phyloP scores from a whole-genome alignment of 2,113 vertebrate species.

The Brachypodius melanocephalos region DNA sequence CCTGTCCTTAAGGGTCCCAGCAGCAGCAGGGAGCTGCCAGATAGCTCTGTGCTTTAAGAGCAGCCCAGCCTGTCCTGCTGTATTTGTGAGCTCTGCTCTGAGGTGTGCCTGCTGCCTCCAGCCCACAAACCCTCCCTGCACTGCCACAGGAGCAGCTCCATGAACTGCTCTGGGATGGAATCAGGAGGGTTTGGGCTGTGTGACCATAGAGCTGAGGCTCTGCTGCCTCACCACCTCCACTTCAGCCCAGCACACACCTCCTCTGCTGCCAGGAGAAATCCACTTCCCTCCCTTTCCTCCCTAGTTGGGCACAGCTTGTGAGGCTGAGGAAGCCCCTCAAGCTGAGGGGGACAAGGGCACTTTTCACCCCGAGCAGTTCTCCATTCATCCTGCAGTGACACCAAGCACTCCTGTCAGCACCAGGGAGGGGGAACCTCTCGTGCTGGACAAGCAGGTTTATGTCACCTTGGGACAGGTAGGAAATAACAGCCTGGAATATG shows the following conservation, averaged over 20 bases:
- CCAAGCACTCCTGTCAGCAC: neutral
- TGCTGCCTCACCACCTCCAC: fast-evolving
- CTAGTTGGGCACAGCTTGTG: neutral
- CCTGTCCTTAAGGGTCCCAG: neutral
- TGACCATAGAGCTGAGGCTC: neutral
- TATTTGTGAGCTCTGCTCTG: neutral
- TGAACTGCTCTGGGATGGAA: neutral
- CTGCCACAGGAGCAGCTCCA: neutral
- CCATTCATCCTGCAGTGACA: fast-evolving
- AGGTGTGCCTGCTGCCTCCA: neutral
- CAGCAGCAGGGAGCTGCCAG: neutral
- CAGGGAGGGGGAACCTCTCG: neutral
- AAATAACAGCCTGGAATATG: neutral
- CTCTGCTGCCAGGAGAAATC: neutral
- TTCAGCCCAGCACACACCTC: neutral
- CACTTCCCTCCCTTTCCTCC: neutral
- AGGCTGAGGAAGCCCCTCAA: neutral
- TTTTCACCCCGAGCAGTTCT: neutral
- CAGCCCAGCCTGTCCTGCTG: fast-evolving
- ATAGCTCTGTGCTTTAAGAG: neutral
- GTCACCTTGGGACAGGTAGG: neutral
- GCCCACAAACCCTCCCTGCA: neutral
- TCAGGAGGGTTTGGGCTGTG: neutral
- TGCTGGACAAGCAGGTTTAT: neutral
- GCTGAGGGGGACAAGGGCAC: neutral